Evolutionary conservation across 2,113 vertebrate genomes (phyloP), one percentile per base, ranked within the genome.

Genomic region (Actenoides hombroni): DNA sequence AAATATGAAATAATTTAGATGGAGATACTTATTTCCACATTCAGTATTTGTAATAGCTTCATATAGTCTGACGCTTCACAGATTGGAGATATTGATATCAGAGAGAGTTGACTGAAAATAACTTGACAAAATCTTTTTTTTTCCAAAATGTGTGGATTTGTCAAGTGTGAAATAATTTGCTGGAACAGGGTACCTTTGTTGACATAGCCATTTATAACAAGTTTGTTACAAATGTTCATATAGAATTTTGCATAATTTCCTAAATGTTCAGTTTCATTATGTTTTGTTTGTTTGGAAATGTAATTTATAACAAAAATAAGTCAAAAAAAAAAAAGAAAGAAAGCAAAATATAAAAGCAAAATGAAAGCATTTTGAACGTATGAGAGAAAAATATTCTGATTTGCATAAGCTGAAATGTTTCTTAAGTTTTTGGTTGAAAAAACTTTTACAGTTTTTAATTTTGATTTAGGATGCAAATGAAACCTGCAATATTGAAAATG

Each of bases 11-110:
- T 92, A 86, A 95, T 96, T 97, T 89, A 97, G 94, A 57, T 86
- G 76, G 87, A 96, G 95, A 94, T 97, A 97, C 94, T 98, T 97
- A 97, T 96, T 97, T 96, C 78, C 74, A 92, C 77, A 75, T 96
- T 44, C 56, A 91, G 54, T 83, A 60, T 96, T 95, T 87, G 77
- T 79, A 96, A 93, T 71, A 86, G 44, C 88, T 92, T 86, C 49
- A 29, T 69, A 94, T 44, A 86, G 46, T 54, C 94, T 68, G 70
- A 39, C 70, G 35, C 67, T 95, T 88, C 87, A 65, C n/a, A 56
- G 67, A 21, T 44, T 74, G 67, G 61, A 86, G 53, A 49, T 95
- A 92, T 13, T 78, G 80, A 49, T 84, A 44, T 68, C 69, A 76
- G 35, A 24, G 46, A 78, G 26, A 87, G 39, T 5, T 79, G 70